These are phyloP conservation scores for Dasysyrphus albostriatus DNA, from an alignment of 2,888 invertebrate genomes.

Conservation along the genomic window DNA sequence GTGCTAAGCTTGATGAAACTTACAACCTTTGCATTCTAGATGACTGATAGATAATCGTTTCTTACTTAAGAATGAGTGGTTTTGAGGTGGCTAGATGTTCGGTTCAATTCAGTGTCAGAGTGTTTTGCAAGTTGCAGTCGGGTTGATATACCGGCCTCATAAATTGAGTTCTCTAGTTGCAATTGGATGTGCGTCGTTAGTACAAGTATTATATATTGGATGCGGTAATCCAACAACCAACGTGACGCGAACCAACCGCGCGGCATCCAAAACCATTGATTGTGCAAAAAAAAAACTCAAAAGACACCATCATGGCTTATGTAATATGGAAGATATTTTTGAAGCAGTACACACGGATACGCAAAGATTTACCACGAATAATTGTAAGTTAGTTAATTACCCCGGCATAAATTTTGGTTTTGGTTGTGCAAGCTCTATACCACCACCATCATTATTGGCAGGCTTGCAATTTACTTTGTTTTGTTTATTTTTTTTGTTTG, in stretches of 20 bases:
- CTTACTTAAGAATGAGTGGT: slow-evolving; percentile 37
- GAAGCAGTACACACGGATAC: slow-evolving; percentile 81
- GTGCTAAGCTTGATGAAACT: background rate
- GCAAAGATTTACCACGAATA: slow-evolving; percentile 79
- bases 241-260: background rate
- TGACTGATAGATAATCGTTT: background rate
- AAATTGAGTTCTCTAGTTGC: slow-evolving; percentile 33
- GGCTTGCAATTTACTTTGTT: slow-evolving; percentile 51
- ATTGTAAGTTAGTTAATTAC: slow-evolving; percentile 77
- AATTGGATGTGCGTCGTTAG: slow-evolving; percentile 40
- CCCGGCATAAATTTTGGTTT: slow-evolving; percentile 17
- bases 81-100: slow-evolving; percentile 35
- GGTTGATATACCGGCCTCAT: slow-evolving; percentile 25
- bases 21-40: slow-evolving; percentile 6
- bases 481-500: slow-evolving; percentile 43
- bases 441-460: background rate
- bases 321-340: slow-evolving; percentile 83
- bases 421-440: slow-evolving; percentile 50
- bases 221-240: slow-evolving; percentile 36
- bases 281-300: slow-evolving; percentile 48
- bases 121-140: slow-evolving; percentile 30
- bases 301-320: slow-evolving; percentile 80
- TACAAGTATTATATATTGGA: slow-evolving; percentile 9
- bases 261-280: slow-evolving; percentile 23
- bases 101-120: slow-evolving; percentile 64